Conservation (phyloP, 2,888 invertebrate species). For the Lasioglossum calceatum region DNA sequence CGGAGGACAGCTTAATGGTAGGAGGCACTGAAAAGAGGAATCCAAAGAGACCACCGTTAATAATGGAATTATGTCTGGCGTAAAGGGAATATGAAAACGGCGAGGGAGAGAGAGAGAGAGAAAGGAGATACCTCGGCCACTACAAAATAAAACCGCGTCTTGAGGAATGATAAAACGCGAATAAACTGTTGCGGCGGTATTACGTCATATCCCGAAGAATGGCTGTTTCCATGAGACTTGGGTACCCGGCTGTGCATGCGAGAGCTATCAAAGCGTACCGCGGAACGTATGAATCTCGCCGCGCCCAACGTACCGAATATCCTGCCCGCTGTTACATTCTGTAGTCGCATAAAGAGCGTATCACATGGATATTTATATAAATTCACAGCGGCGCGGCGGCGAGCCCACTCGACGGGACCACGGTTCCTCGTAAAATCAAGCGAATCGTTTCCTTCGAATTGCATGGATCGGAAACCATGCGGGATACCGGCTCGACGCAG, state of each 20-base stretch:
- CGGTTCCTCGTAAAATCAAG: neutral
- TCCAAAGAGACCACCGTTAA: slow-evolving; percentile 40
- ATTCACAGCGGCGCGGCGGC: slow-evolving; percentile 12
- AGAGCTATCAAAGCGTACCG: slow-evolving; percentile 44
- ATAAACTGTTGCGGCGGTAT: slow-evolving; percentile 44
- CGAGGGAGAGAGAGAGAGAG: neutral
- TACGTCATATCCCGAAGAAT: slow-evolving; percentile 42
- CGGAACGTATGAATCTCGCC: slow-evolving; percentile 33
- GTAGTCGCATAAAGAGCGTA: slow-evolving; percentile 22
- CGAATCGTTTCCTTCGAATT: slow-evolving; percentile 11
- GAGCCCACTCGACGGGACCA: neutral
- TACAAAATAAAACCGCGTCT: slow-evolving; percentile 35
- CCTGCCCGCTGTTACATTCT: slow-evolving; percentile 37
- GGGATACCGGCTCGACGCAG: neutral
- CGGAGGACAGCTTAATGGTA: slow-evolving; percentile 15
- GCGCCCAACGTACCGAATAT: slow-evolving; percentile 35
- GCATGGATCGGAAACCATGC: neutral
- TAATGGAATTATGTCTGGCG: slow-evolving; percentile 44
- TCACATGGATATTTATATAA: slow-evolving; percentile 41
- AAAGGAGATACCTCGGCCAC: neutral
- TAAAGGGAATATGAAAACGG: slow-evolving; percentile 33
- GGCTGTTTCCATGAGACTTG: slow-evolving; percentile 24
- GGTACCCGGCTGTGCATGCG: slow-evolving; percentile 24
- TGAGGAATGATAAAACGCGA: slow-evolving; percentile 43
- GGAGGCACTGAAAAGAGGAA: slow-evolving; percentile 5